Percentiles rank a stretch among this genome's conserved stretches.
Evolutionary conservation across 2,113 vertebrate genomes (phyloP).

Genomic region (Dicerorhinus sumatrensis): DNA sequence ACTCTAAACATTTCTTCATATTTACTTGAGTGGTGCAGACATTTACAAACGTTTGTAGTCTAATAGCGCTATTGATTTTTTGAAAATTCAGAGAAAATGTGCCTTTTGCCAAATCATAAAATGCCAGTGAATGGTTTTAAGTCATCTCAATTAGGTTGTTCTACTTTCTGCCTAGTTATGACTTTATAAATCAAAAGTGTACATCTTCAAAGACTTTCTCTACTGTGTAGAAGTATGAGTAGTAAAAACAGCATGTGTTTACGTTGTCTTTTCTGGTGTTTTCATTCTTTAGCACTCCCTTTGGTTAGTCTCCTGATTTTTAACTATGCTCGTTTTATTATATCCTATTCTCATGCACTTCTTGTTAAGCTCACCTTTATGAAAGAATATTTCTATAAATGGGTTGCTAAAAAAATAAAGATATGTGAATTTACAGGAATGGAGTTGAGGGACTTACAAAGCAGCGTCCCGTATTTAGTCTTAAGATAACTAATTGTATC

Average conservation of each 20-base stretch:
- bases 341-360: neutral
- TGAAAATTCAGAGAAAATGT: neutral
- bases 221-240: neutral
- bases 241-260: neutral
- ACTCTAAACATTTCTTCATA: conserved; percentile 23
- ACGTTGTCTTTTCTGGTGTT: neutral
- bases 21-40: neutral
- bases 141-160: neutral
- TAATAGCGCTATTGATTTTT: neutral
- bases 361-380: neutral
- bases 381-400: conserved; percentile 21
- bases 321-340: neutral
- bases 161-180: neutral
- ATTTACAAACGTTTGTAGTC: conserved; percentile 38
- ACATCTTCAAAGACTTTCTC: neutral
- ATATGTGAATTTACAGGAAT: neutral
- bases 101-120: conserved; percentile 22
- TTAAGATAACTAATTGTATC: neutral
- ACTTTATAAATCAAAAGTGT: neutral
- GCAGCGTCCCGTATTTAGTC: neutral
- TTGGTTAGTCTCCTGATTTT: neutral
- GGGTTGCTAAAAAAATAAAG: neutral
- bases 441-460: neutral
- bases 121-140: neutral
- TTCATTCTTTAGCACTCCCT: neutral